Evolutionary conservation across 2,113 vertebrate species (phyloP).

Genomic region (Hippocampus mohnikei): DNA sequence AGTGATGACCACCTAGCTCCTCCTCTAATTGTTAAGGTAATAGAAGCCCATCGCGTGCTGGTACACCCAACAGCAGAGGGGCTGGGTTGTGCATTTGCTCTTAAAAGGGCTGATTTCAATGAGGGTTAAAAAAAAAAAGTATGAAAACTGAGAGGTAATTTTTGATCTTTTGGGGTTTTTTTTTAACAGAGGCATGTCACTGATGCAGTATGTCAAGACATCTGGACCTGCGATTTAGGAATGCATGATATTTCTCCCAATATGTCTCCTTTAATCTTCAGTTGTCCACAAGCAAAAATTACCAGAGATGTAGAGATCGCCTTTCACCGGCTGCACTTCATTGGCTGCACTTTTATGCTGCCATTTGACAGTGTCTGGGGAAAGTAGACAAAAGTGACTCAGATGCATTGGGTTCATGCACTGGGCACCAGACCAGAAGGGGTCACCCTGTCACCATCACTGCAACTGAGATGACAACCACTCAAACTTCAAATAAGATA

Average conservation of each 20-base stretch:
- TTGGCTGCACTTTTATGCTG: background rate
- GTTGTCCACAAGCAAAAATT: background rate
- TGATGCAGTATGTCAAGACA: background rate
- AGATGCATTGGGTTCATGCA: slow-evolving; percentile 12
- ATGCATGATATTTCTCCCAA: background rate
- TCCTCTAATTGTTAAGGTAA: too few species aligned
- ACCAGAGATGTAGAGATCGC: background rate
- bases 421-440: slow-evolving; percentile 65
- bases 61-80: too few species aligned
- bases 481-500: slow-evolving; percentile 1
- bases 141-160: too few species aligned
- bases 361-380: background rate
- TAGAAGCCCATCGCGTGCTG: too few species aligned
- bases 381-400: background rate
- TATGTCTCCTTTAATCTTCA: background rate
- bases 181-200: background rate
- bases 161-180: too few species aligned
- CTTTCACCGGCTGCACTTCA: background rate
- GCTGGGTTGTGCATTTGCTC: too few species aligned
- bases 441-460: slow-evolving; percentile 65
- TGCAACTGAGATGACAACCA: slow-evolving; percentile 13
- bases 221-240: background rate
- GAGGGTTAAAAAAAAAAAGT: background rate
- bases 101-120: too few species aligned
- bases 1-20: too few species aligned